Conservation (phyloP, 2,113 vertebrate genomes). For the Micronycteris hirsuta region DNA sequence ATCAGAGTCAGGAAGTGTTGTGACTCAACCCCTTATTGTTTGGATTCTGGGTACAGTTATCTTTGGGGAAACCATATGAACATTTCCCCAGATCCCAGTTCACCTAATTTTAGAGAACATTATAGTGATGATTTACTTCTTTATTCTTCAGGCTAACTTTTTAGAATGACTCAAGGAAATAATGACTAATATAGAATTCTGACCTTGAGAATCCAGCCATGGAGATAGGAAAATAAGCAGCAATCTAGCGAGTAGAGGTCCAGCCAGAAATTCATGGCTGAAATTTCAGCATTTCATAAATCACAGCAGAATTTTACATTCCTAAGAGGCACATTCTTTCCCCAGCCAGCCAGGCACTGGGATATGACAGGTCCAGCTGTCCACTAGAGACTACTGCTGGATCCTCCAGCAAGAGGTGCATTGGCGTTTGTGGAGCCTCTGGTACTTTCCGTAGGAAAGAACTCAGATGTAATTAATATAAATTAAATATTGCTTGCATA, state of each 20-base stretch:
- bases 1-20: neutral
- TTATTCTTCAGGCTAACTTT: neutral
- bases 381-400: neutral
- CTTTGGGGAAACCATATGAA: neutral
- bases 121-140: neutral
- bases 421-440: neutral
- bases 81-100: neutral
- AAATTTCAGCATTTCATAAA: conserved; percentile 18
- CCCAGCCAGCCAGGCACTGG: conserved; percentile 3
- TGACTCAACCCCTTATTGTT: neutral
- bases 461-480: neutral
- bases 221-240: neutral
- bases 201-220: conserved; percentile 34
- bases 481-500: neutral
- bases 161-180: neutral
- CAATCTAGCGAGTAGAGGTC: neutral
- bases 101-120: neutral
- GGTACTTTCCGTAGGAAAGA: neutral
- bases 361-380: conserved; percentile 39
- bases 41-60: neutral
- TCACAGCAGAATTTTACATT: conserved; percentile 42
- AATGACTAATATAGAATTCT: neutral
- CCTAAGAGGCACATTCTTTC: neutral
- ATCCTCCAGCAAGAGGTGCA: neutral
- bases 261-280: conserved; percentile 34